Percentiles rank a stretch among this genome's conserved stretches.
phyloP scores from a whole-genome alignment of 2,113 vertebrate species.

The Diphyllodes magnificus region DNA sequence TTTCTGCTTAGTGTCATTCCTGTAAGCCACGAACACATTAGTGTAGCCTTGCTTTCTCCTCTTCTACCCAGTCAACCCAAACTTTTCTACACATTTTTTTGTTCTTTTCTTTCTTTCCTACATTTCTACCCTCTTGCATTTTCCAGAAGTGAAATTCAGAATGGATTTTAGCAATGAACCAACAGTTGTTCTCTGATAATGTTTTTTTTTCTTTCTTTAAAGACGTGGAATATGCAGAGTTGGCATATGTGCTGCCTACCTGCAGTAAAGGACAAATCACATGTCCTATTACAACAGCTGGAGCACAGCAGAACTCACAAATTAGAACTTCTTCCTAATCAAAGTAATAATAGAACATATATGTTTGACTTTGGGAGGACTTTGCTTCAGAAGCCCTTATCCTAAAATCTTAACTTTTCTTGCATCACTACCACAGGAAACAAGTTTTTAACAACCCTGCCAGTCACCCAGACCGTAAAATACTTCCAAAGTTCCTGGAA shows the following conservation, averaged over 20 bases:
- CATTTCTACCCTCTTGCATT: not conserved
- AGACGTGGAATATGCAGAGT: rapidly evolving
- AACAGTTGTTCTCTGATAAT: too few species aligned
- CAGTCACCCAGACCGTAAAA: not conserved
- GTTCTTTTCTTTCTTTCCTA: not conserved
- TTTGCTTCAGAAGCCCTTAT: not conserved
- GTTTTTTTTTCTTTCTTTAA: not conserved
- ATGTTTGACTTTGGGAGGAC: not conserved
- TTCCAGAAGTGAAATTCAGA: not conserved
- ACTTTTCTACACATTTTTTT: rapidly evolving
- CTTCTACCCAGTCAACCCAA: not conserved
- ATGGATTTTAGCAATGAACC: not conserved
- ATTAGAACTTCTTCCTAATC: not conserved
- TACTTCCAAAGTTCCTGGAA: not conserved
- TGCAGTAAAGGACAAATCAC: not conserved
- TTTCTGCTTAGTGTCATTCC: not conserved
- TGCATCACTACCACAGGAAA: not conserved
- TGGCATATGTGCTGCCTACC: not conserved
- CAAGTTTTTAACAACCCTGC: not conserved
- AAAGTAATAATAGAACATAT: not conserved
- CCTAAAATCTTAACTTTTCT: not conserved
- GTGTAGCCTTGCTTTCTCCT: not conserved
- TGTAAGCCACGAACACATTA: not conserved
- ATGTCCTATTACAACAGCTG: not conserved
- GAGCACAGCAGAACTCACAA: not conserved